Base-by-base conservation (phyloP, 2,113 vertebrate genomes). In the Hydrochoerus hydrochaeris region DNA sequence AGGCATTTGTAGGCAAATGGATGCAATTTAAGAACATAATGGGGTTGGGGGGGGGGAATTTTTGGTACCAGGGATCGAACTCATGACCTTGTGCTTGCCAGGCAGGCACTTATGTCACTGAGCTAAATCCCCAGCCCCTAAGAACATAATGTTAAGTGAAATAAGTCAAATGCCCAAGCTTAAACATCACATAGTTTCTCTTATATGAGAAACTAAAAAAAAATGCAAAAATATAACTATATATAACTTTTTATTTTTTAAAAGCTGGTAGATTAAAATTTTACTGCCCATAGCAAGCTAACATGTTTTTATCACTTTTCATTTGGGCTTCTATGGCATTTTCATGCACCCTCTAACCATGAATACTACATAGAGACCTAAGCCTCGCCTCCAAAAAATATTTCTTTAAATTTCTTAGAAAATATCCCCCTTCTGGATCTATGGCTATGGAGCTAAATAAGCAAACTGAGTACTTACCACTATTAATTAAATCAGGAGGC, bases 401-500 rank as follows among this genome's bases (percentile, higher is more conserved):
- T 71, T 82, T 62, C 65, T 83, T 88, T 82, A 35, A 90, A 94
- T 88, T 83, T 62, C 88, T 89, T 38, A 63, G 77, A 30, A 90
- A 89, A 87, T 65, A 67, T 38, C 85, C 54, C 38, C 67, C 32
- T 75, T 58, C 62, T 58, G 77, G 35, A 95, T 85, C 62, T 22
- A 84, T 44, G 85, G 41, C 41, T 38, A 17, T 87, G 32, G 80
- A 30, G 60, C 83, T 67, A 92, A 83, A 63, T 60, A 71, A 71
- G 54, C 44, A 90, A 67, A n/a, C 24, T 87, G 77, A 96, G 11
- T 49, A 26, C 85, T 92, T 83, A 83, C 44, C 65, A 67, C 38
- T 93, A 89, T 92, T 88, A 95, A 89, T 92, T 88, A 95, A 82
- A 67, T 88, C 46, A 54, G 38, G 9, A 41, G 22, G 20, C 38